Evolutionary conservation across 2,113 vertebrate species (phyloP).

Genomic region (Podilymbus podiceps): DNA sequence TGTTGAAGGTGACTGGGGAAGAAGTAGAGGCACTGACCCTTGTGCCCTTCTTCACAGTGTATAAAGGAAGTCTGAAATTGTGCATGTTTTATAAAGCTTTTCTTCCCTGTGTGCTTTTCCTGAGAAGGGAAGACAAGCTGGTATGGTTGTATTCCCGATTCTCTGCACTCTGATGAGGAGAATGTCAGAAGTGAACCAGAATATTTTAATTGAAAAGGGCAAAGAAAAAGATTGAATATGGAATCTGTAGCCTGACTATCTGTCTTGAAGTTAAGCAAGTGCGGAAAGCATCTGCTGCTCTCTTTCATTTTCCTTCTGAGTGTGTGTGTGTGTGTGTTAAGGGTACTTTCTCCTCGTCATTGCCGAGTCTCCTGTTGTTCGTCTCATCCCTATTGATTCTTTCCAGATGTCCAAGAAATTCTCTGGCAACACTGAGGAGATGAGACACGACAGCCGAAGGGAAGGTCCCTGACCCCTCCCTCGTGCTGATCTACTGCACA

Average conservation of each 20-base stretch:
- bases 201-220: neutral
- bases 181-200: neutral
- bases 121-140: neutral
- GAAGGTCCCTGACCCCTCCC: neutral
- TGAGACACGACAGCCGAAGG: neutral
- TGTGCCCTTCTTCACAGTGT: neutral
- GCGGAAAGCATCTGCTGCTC: neutral
- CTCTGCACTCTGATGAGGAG: neutral
- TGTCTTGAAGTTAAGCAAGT: neutral
- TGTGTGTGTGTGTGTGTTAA: neutral
- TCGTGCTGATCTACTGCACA: fast-evolving
- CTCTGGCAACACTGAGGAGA: neutral
- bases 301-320: neutral
- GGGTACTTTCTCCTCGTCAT: neutral
- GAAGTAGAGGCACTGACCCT: neutral
- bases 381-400: neutral
- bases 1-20: neutral
- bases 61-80: neutral
- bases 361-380: neutral
- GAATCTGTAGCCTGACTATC: neutral
- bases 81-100: neutral
- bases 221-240: neutral
- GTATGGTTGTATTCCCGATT: neutral
- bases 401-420: neutral
- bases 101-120: neutral